Percentiles rank a stretch among this genome's conserved stretches.
phyloP scores from a whole-genome alignment of 64 coral and sea anemone species.

The Cladopsammia gracilis region DNA sequence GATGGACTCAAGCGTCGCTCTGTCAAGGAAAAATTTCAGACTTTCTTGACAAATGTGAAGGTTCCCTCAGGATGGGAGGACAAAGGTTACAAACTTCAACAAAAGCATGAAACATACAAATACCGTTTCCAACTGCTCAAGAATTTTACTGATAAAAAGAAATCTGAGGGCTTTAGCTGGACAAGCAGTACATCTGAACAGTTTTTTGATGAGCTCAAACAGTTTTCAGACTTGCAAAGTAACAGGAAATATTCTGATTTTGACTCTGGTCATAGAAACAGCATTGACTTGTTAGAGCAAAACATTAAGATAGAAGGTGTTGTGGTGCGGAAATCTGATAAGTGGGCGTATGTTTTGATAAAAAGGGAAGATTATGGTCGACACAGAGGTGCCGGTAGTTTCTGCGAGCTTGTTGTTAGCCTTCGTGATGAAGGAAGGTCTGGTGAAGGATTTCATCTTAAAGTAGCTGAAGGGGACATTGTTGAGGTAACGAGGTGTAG shows the following conservation, averaged over 20 bases:
- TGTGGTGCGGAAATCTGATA: background rate
- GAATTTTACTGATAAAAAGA: background rate
- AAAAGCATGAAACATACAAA: background rate
- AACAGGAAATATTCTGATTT: background rate
- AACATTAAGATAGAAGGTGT: constrained; percentile 17
- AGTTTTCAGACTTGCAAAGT: background rate
- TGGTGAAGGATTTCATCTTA: background rate
- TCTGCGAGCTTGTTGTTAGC: background rate
- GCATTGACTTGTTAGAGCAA: constrained; percentile 5
- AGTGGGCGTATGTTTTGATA: background rate
- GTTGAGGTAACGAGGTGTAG: background rate
- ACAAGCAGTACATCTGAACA: background rate
- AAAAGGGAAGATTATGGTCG: background rate
- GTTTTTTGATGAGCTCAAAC: constrained; percentile 19
- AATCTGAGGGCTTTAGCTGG: background rate
- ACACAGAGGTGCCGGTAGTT: background rate
- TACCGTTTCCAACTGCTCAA: background rate
- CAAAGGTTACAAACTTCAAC: background rate
- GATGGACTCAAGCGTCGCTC: background rate
- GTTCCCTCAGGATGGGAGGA: background rate
- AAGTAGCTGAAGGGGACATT: constrained; percentile 13
- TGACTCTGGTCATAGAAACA: background rate
- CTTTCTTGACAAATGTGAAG: background rate
- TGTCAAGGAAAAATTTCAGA: background rate
- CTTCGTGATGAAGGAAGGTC: background rate